A percentile compares a stretch with the other conserved stretches of the same genome.
Conservation (phyloP, 2,797 vertebrate genomes). For the Gymnoscopelus microlampas region DNA sequence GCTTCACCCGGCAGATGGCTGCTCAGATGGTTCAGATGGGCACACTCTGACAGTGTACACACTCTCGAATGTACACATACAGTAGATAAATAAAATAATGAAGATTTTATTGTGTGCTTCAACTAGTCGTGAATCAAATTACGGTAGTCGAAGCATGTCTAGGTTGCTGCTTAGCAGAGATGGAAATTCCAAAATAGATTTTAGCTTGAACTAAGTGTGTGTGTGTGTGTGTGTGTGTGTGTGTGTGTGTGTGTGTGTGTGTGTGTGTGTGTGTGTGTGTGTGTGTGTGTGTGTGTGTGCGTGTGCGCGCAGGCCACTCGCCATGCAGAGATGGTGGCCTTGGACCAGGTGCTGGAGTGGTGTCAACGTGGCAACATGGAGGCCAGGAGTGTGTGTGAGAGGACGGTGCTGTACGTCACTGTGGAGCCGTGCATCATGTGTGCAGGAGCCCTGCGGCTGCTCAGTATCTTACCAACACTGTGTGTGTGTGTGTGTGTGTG, state of each 20-base stretch:
- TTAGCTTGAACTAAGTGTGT: neutral
- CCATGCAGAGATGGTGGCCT: conserved; percentile 94
- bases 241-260: conserved; percentile 25
- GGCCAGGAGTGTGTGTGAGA: conserved; percentile 70
- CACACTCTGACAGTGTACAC: too few species aligned
- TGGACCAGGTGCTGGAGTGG: conserved; percentile 91
- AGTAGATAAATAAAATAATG: too few species aligned
- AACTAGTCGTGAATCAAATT: too few species aligned
- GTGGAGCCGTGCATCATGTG: conserved; percentile 98
- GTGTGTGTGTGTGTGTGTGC: conserved; percentile 2
- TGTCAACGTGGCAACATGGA: conserved; percentile 74
- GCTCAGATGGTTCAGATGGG: too few species aligned
- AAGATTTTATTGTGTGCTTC: too few species aligned
- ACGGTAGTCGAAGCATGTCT: neutral
- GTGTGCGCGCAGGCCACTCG: conserved; percentile 88
- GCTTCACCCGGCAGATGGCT: too few species aligned
- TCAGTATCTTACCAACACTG: conserved; percentile 87
- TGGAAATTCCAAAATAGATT: too few species aligned
- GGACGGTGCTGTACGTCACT: conserved; percentile 88
- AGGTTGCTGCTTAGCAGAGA: neutral
- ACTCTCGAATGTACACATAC: too few species aligned
- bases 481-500: neutral
- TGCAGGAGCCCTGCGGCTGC: conserved; percentile 89
- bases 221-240: neutral
- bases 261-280: conserved; percentile 2